phyloP scores from a whole-genome alignment of 2,113 vertebrate genomes.

The Microtus oregoni region DNA sequence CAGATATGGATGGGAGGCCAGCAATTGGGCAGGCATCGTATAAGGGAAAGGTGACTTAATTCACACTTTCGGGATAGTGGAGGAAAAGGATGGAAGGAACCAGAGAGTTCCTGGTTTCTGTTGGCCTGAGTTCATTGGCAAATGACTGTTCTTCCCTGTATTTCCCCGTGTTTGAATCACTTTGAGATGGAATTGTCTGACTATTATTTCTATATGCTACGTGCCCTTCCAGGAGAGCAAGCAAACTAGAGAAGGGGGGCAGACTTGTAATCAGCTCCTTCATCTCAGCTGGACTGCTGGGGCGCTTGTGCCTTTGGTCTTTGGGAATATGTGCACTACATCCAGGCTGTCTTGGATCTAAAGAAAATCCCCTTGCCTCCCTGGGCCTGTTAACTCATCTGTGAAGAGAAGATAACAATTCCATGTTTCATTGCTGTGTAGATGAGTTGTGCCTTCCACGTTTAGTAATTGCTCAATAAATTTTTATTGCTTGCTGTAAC shows the following conservation, averaged over 20 bases:
- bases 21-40: background rate
- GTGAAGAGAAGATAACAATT: background rate
- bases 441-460: background rate
- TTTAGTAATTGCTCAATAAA: slow-evolving; percentile 20
- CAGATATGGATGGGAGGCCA: background rate
- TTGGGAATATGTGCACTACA: background rate
- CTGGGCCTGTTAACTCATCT: background rate
- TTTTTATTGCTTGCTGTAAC: background rate
- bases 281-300: background rate
- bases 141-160: background rate
- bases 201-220: background rate
- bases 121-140: background rate
- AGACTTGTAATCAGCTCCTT: background rate
- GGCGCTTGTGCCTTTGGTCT: background rate
- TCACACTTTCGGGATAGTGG: background rate
- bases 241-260: background rate
- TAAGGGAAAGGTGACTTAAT: background rate
- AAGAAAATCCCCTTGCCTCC: slow-evolving; percentile 27
- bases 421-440: background rate
- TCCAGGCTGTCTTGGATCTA: background rate
- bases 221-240: background rate
- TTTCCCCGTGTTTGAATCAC: background rate
- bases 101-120: background rate
- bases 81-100: background rate
- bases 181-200: background rate